Evolutionary conservation across 2,888 invertebrate genomes (phyloP), one percentile per base, ranked within the genome.

Genomic region (Troilus luridus): DNA sequence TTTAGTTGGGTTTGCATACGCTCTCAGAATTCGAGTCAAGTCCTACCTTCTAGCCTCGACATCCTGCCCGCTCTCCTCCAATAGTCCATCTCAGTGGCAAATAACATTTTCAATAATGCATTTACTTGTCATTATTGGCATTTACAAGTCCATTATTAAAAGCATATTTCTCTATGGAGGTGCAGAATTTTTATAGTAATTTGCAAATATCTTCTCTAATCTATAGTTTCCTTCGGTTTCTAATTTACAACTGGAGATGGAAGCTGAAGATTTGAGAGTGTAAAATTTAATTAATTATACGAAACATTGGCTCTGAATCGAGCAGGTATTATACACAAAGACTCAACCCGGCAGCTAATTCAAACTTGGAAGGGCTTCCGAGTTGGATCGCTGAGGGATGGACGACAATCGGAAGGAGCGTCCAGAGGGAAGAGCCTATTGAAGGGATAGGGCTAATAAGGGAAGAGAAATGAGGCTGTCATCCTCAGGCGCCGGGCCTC

Each of bases 381-480:
- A 67, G 12, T n/a, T 24, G 10, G 14, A 67, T 67, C 24, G 67
- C 24, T 67, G 67, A 14, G 67, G 27, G 24, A 67, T 67, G 2
- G 67, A 27, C 24, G 24, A 14, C 19, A 12, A 24, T 14, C 24
- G 24, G 24, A 24, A 67, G 67, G 67, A 67, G 24, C 24, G 24
- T 11, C 0, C 10, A 27, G 67, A 24, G 14, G 12, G 8, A 7
- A 21, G n/a, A n/a, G 8, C 7, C n/a, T 64, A 64, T 64, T 64
- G 67, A 11, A 67, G 10, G 24, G 67, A 67, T 67, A 5, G 3
- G 54, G 54, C 81, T 88, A 88, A 62, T 88, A 88, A 88, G 60
- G 64, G 60, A 60, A 62, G 88, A 88, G 88, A 88, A 88, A 88
- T 88, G 88, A 88, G 60, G 27, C 62, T 64, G 88, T 88, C 88